Evolutionary conservation across 1,140 invertebrate genomes (phyloP), one percentile per base, ranked within the genome.

Genomic region (Sycophila sp.): DNA sequence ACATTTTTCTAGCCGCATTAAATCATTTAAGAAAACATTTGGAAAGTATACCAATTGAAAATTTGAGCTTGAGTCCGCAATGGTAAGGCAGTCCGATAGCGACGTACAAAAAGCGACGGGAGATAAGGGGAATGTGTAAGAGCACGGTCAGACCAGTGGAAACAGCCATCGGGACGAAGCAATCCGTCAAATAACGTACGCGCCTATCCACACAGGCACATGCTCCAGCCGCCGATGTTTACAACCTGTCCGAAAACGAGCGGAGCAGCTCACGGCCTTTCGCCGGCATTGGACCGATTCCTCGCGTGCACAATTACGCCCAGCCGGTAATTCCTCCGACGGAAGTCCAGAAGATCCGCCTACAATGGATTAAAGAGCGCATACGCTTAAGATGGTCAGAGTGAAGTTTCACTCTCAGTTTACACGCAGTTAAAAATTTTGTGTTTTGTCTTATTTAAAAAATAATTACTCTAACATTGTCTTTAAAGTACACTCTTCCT

Each of bases 241-340:
- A 47, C 42, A 62, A 47, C 42, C 26, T 62, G 26, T 13, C 59
- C 28, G 40, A 47, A 62, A 45, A 62, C 32, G 3, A 22, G n/a
- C 13, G 59, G 11, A 2, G 40, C 40, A n/a, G 36, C 59, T 0
- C 28, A 11, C 11, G 59, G 22, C 10, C n/a, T 55, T n/a, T 32
- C 28, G 59, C 2, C 17, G 36, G 13, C 34, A 42, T 40, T 60
- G 34, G 22, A 11, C 40, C n/a, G n/a, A 42, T 42, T 42, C 40
- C n/a, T 5, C 40, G 40, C 40, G 40, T 11, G 15, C n/a, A 17
- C 40, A 17, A 15, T 42, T 17, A 11, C n/a, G 10, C 36, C 2
- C n/a, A 4, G 36, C 36, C 2, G n/a, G n/a, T n/a, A n/a, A n/a
- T n/a, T n/a, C 11, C 36, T 11, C 36, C 3, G 36, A 40, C 36